These are phyloP conservation scores for Epinotia ramella DNA, from an alignment of 2,888 invertebrate species.

Conservation along the genomic window DNA sequence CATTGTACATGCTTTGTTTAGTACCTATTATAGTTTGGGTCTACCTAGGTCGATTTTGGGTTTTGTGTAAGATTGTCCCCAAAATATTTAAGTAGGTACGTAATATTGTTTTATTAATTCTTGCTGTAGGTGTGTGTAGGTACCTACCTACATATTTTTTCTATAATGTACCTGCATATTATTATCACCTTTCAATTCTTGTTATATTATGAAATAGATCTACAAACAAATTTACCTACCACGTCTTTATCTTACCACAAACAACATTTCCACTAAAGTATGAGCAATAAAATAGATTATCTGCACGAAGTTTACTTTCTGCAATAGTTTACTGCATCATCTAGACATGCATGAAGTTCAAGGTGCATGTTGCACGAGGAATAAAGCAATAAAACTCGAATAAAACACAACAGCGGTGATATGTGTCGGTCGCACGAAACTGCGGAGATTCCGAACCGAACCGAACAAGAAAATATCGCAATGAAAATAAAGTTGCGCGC, in stretches of 20 bases:
- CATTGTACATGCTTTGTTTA: too few relatives aligned
- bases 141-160: neutral
- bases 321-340: constrained; percentile 27
- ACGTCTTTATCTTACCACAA: neutral
- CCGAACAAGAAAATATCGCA: constrained; percentile 4
- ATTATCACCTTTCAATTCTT: too few relatives aligned
- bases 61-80: too few relatives aligned
- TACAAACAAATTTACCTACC: neutral
- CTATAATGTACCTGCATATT: neutral
- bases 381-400: constrained; percentile 55
- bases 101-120: too few relatives aligned
- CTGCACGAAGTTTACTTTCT: neutral
- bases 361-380: constrained; percentile 66
- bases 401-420: constrained; percentile 52
- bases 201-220: neutral
- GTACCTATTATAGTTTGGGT: too few relatives aligned
- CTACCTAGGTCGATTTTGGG: too few relatives aligned
- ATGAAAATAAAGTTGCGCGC: neutral
- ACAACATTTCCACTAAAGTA: neutral
- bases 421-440: constrained; percentile 36
- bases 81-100: too few relatives aligned
- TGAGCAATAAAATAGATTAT: constrained; percentile 8
- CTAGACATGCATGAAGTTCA: constrained; percentile 59
- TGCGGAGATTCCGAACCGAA: constrained; percentile 1
- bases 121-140: too few relatives aligned